phyloP scores from a whole-genome alignment of 2,888 invertebrate species.

The Mamestra brassicae region DNA sequence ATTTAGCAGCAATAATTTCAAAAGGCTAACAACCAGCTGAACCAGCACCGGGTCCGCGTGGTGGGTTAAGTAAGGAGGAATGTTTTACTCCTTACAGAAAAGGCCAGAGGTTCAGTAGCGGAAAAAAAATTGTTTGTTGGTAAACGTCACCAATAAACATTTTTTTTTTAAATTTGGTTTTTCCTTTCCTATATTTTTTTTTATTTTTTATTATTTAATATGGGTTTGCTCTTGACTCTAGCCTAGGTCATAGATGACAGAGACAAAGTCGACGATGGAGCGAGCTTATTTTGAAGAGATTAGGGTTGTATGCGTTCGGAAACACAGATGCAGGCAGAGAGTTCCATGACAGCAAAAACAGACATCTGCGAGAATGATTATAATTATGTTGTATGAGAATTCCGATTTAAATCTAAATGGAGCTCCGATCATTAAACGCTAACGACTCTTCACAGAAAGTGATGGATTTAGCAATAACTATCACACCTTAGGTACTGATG shows the following conservation, averaged over 20 bases:
- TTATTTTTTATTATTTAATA: too few relatives aligned
- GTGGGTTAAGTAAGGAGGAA: background rate
- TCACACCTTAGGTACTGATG: background rate
- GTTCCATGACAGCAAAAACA: background rate
- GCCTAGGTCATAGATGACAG: too few relatives aligned
- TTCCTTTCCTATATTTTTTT: too few relatives aligned
- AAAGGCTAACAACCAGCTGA: background rate
- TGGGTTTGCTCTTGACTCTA: too few relatives aligned
- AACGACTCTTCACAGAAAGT: conserved; percentile 12
- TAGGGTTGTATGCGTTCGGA: too few relatives aligned
- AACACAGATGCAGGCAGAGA: too few relatives aligned
- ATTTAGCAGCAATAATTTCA: too few relatives aligned
- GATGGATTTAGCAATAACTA: background rate
- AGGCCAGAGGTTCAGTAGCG: background rate
- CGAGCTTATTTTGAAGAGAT: too few relatives aligned
- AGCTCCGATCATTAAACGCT: background rate
- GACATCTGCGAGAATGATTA: background rate
- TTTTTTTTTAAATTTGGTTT: too few relatives aligned
- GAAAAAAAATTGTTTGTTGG: background rate
- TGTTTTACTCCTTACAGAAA: background rate
- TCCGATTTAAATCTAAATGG: conserved; percentile 18
- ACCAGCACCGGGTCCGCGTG: background rate
- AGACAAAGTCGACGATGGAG: too few relatives aligned
- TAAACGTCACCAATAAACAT: too few relatives aligned
- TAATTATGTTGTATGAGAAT: background rate